A percentile compares a stretch with the other conserved stretches of the same genome.
Conservation (phyloP, 2,797 vertebrate species). For the Hippoglossus hippoglossus region DNA sequence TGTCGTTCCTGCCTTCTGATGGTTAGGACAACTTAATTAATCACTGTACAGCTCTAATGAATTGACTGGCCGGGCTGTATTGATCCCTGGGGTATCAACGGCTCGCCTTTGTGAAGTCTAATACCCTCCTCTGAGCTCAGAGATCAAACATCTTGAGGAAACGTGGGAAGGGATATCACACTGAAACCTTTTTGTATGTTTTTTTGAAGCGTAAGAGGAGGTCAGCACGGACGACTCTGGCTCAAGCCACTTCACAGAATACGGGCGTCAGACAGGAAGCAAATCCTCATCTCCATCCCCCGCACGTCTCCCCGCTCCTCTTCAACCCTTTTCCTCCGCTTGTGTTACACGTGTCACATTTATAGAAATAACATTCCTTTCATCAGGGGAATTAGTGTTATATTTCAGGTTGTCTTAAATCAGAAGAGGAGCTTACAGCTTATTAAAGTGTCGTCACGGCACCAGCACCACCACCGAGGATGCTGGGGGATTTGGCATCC, state of each 20-base stretch:
- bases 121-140: constrained; percentile 65
- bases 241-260: constrained; percentile 64
- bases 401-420: constrained; percentile 84
- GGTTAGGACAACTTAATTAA: constrained; percentile 79
- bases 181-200: constrained; percentile 40
- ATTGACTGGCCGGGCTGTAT: constrained; percentile 75
- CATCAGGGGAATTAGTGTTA: constrained; percentile 79
- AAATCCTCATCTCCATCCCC: constrained; percentile 64
- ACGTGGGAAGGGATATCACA: constrained; percentile 53
- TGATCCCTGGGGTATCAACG: constrained; percentile 76
- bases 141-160: constrained; percentile 70
- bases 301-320: constrained; percentile 39
- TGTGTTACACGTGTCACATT: constrained; percentile 81
- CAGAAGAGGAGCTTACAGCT: constrained; percentile 78
- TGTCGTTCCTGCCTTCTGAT: constrained; percentile 59
- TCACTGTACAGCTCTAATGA: constrained; percentile 78
- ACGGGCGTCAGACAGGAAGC: constrained; percentile 65
- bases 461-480: constrained; percentile 57
- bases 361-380: constrained; percentile 80
- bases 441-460: constrained; percentile 76
- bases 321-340: constrained; percentile 47
- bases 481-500: constrained; percentile 69
- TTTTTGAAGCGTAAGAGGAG: constrained; percentile 40
- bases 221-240: constrained; percentile 57
- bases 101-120: constrained; percentile 74